Conservation (phyloP, 35 echinoderm and acorn worm species). For the Apostichopus parvimensis region DNA sequence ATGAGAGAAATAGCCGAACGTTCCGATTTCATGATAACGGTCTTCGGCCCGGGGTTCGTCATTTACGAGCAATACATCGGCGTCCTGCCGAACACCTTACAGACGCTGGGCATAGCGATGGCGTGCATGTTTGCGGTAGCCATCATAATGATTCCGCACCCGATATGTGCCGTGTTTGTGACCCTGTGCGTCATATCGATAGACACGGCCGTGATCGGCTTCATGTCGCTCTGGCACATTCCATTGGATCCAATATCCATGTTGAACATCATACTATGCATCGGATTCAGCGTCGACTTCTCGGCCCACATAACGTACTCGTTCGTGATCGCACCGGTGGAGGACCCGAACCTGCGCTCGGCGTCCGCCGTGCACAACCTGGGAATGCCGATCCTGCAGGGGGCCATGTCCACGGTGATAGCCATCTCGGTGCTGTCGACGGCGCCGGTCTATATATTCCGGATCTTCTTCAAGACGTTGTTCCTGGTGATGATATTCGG, state of each 20-base stretch:
- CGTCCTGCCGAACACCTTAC: slow-evolving; percentile 66
- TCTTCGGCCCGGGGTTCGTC: slow-evolving; percentile 58
- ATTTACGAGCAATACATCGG: slow-evolving; percentile 68
- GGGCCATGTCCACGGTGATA: slow-evolving; percentile 81
- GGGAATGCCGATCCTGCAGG: slow-evolving; percentile 89
- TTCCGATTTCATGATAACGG: slow-evolving; percentile 61
- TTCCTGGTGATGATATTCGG: slow-evolving; percentile 93
- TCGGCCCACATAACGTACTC: slow-evolving; percentile 97
- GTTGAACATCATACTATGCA: slow-evolving; percentile 97
- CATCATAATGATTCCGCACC: slow-evolving; percentile 74
- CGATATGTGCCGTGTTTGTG: slow-evolving; percentile 61
- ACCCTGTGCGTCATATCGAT: slow-evolving; percentile 72
- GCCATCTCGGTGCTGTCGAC: slow-evolving; percentile 86
- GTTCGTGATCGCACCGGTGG: slow-evolving; percentile 80
- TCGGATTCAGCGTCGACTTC: slow-evolving; percentile 98
- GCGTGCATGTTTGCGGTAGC: slow-evolving; percentile 75
- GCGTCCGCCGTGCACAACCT: slow-evolving; percentile 64
- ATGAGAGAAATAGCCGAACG: slow-evolving; percentile 54
- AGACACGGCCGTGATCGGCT: slow-evolving; percentile 68
- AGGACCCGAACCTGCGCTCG: slow-evolving; percentile 68
- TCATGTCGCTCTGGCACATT: slow-evolving; percentile 83
- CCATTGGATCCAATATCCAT: slow-evolving; percentile 78
- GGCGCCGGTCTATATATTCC: slow-evolving; percentile 84
- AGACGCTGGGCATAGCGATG: slow-evolving; percentile 64
- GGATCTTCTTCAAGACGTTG: slow-evolving; percentile 94